Base-by-base conservation (phyloP, 2,888 invertebrate species). In the Latrodectus elegans region DNA sequence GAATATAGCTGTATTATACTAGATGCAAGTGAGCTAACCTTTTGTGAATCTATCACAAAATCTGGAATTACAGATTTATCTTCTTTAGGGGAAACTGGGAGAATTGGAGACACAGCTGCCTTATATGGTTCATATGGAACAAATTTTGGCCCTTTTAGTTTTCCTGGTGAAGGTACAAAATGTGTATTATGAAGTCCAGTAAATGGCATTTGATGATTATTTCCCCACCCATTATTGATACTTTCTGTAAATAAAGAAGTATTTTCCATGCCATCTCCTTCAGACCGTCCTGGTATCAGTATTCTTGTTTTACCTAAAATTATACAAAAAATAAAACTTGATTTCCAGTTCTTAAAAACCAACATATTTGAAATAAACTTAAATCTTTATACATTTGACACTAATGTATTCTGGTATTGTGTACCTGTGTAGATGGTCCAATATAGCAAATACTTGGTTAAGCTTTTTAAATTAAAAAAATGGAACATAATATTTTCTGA, bases 41-140 rank as follows among this genome's bases (percentile, higher is more conserved):
- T 74, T 26, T 85, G 80, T 4, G 85, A 80, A 51, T 85, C 85
- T 26, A 80, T 80, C 10, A 80, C 64, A 9, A 64, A 51, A 1
- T 67, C 26, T 53, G 78, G 12, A 11, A 14, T 9, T 17, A 6
- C 10, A 52, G 17, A 26, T 51, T 80, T 77, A 17, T 65, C 67
- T 67, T n/a, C 4, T 26, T 68, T 65, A 11, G n/a, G 60, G 15
- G 60, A 60, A 15, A 38, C 72, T 0, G 95, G 94, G 26, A 95
- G 93, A 89, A 97, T 96, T 10, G 96, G 96, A 91, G 95, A 95
- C 0, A 96, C 95, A 76, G 97, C 96, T 17, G 95, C 96, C 91
- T 96, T 95, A 91, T 97, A 97, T 0, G 97, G 97, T 91, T 97
- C 97, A 90, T 96, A 96, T 0, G 97, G 97, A 60, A 97, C 94